Evolutionary conservation across 1,140 invertebrate species (phyloP).

Genomic region (Manduca sexta): DNA sequence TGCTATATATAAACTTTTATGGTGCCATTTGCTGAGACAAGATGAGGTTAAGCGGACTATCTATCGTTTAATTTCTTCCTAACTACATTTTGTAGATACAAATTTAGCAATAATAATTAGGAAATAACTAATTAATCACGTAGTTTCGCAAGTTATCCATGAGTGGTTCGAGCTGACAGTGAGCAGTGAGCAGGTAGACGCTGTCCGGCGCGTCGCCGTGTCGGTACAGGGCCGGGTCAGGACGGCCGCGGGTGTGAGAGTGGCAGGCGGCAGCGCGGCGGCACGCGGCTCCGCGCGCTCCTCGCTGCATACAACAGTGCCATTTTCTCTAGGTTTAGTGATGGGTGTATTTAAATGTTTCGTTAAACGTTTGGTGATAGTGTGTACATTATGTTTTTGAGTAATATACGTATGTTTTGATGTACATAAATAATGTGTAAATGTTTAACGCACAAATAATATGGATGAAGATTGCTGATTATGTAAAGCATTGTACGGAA

Average conservation of each 20-base stretch:
- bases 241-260: not conserved
- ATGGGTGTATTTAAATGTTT: constrained; percentile 54
- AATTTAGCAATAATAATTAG: constrained; percentile 61
- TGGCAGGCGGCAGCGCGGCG: not conserved
- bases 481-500: constrained; percentile 61
- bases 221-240: no score
- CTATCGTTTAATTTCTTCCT: no score
- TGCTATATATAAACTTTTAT: no score
- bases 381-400: constrained; percentile 65
- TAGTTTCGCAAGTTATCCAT: constrained; percentile 18
- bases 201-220: not conserved
- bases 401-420: constrained; percentile 69
- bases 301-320: constrained; percentile 9
- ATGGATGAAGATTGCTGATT: constrained; percentile 41
- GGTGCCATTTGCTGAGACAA: no score
- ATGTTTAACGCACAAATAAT: constrained; percentile 72
- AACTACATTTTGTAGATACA: constrained; percentile 20
- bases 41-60: no score
- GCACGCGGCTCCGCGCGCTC: no score
- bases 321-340: constrained; percentile 48
- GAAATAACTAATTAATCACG: constrained; percentile 33
- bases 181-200: constrained; percentile 1
- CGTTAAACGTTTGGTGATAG: constrained; percentile 61
- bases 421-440: constrained; percentile 72
- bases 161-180: constrained; percentile 12